Evolutionary conservation across 1,140 invertebrate species (phyloP).

Genomic region (Lerema accius): DNA sequence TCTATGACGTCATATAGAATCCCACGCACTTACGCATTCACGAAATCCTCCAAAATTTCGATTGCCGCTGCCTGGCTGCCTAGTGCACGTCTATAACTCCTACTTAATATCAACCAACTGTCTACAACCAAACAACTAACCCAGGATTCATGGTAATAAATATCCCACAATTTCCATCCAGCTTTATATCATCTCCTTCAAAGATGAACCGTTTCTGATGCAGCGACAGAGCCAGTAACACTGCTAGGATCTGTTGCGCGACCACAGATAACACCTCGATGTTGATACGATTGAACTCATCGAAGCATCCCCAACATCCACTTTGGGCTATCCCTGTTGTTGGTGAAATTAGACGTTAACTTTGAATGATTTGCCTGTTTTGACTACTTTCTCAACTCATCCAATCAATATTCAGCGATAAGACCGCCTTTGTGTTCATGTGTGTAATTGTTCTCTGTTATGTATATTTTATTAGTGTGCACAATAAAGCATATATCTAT

Average conservation of each 20-base stretch:
- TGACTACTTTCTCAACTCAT: too few species aligned
- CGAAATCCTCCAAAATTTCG: too few species aligned
- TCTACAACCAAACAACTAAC: slow-evolving; percentile 59
- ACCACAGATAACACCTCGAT: slow-evolving; percentile 95
- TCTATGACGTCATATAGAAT: too few species aligned
- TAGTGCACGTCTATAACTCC: too few species aligned
- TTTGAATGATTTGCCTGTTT: too few species aligned
- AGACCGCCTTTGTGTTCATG: too few species aligned
- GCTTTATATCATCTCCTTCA: slow-evolving; percentile 89
- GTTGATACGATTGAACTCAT: slow-evolving; percentile 95
- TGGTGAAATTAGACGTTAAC: background rate
- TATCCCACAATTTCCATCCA: slow-evolving; percentile 91
- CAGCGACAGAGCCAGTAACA: slow-evolving; percentile 87
- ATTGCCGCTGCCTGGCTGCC: too few species aligned
- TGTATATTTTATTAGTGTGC: too few species aligned
- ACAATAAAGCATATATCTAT: too few species aligned
- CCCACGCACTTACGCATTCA: too few species aligned
- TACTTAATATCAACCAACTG: background rate
- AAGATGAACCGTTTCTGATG: slow-evolving; percentile 88
- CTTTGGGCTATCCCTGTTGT: slow-evolving; percentile 87
- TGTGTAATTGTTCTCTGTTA: too few species aligned
- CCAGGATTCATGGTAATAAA: slow-evolving; percentile 97
- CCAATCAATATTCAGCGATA: too few species aligned
- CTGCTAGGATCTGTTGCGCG: slow-evolving; percentile 90
- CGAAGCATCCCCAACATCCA: slow-evolving; percentile 94